Percentiles rank a stretch among this genome's conserved stretches.
phyloP scores from a whole-genome alignment of 1,140 invertebrate genomes.

The Magallana gigas region DNA sequence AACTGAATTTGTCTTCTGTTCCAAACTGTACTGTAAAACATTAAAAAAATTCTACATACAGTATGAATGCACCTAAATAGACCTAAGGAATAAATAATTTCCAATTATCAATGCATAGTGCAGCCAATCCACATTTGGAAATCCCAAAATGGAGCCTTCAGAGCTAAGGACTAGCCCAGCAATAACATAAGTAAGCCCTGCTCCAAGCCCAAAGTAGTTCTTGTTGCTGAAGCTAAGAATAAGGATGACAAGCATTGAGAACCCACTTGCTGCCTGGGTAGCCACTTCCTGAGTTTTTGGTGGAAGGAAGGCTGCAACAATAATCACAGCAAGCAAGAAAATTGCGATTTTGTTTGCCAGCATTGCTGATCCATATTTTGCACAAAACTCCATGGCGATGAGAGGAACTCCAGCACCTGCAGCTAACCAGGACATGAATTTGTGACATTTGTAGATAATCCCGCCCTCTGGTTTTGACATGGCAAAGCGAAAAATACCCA shows the following conservation, averaged over 20 bases:
- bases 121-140: slow-evolving; percentile 66
- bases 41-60: too few species aligned
- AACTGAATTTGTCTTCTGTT: too few species aligned
- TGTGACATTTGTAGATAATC: slow-evolving; percentile 56
- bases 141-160: slow-evolving; percentile 60
- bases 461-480: slow-evolving; percentile 53
- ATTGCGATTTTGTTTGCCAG: slow-evolving; percentile 62
- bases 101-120: slow-evolving; percentile 66
- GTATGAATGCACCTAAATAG: not conserved
- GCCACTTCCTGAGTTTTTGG: slow-evolving; percentile 46
- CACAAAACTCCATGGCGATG: slow-evolving; percentile 65
- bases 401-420: slow-evolving; percentile 62
- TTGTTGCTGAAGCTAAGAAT: slow-evolving; percentile 51
- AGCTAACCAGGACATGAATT: slow-evolving; percentile 63
- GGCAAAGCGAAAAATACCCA: slow-evolving; percentile 64
- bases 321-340: slow-evolving; percentile 55
- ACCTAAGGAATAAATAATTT: slow-evolving; percentile 64
- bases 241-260: slow-evolving; percentile 66
- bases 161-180: slow-evolving; percentile 59
- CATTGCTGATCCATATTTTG: slow-evolving; percentile 44
- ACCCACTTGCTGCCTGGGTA: slow-evolving; percentile 62
- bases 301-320: slow-evolving; percentile 54
- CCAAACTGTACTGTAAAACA: too few species aligned
- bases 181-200: slow-evolving; percentile 59
- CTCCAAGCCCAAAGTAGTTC: slow-evolving; percentile 64